These are phyloP conservation scores for Alaudala cheleensis DNA, from an alignment of 2,113 vertebrate species.

Conservation along the genomic window DNA sequence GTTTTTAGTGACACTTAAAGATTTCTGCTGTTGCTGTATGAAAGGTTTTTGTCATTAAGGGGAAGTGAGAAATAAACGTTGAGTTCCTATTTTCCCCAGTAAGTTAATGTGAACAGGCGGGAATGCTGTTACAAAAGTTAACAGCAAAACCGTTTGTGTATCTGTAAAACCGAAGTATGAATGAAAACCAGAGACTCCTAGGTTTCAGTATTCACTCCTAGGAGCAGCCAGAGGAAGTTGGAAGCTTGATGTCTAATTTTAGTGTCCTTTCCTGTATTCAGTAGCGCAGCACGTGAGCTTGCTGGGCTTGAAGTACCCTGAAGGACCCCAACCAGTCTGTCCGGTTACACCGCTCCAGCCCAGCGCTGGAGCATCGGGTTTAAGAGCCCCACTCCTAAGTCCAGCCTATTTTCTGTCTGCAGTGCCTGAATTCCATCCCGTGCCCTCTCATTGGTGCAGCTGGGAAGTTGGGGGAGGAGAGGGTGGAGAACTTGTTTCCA, in stretches of 20 bases:
- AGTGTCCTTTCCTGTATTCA: not conserved
- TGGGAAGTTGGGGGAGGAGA: constrained; percentile 70
- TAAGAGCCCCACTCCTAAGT: constrained; percentile 56
- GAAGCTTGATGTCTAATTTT: not conserved
- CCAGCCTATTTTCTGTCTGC: constrained; percentile 47
- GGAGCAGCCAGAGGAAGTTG: not conserved
- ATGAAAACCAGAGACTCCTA: not conserved
- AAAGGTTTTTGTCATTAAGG: not conserved
- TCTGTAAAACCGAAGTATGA: not conserved
- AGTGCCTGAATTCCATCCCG: constrained; percentile 64
- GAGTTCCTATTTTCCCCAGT: not conserved
- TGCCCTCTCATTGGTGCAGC: constrained; percentile 69
- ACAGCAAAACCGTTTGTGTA: not conserved
- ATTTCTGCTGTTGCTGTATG: not conserved
- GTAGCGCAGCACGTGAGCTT: not conserved
- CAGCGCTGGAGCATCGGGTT: constrained; percentile 61
- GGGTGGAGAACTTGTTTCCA: constrained; percentile 66
- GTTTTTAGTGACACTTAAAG: not conserved
- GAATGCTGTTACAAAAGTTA: not conserved
- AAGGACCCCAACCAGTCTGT: constrained; percentile 49
- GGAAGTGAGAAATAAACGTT: not conserved
- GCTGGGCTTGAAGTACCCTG: not conserved
- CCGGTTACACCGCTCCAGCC: constrained; percentile 56
- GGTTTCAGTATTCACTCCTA: not conserved
- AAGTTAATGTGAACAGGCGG: not conserved